phyloP scores from a whole-genome alignment of 2,797 vertebrate species.

The Gephyroberyx darwinii region DNA sequence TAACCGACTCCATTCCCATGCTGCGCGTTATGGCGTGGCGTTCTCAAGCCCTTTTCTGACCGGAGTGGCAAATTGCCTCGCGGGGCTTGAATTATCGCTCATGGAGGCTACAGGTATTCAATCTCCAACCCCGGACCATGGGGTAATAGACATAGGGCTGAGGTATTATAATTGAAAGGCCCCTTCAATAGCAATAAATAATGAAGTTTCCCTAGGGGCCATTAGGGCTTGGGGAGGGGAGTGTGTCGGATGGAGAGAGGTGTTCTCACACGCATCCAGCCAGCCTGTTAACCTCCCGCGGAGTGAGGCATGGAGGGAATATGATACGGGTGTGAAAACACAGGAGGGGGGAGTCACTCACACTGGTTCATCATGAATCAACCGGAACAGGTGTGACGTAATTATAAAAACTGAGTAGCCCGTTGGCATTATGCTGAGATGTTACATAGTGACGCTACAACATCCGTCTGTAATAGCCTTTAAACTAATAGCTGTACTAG shows the following conservation, averaged over 20 bases:
- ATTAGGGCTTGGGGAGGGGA: constrained; percentile 55
- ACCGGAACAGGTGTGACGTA: constrained; percentile 44
- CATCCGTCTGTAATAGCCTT: neutral
- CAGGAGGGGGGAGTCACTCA: constrained; percentile 41
- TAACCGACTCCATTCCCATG: constrained; percentile 36
- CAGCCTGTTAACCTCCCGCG: constrained; percentile 62
- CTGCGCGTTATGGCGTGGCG: constrained; percentile 24
- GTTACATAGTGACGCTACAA: constrained; percentile 19
- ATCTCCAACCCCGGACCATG: constrained; percentile 51
- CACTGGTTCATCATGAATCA: constrained; percentile 58
- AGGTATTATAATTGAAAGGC: constrained; percentile 76
- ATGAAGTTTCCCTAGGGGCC: constrained; percentile 72
- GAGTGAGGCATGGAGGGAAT: constrained; percentile 54
- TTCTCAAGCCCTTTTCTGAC: constrained; percentile 14
- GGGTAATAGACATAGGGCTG: constrained; percentile 51
- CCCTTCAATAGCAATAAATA: constrained; percentile 78
- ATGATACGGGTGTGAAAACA: constrained; percentile 59
- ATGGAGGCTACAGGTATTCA: constrained; percentile 65
- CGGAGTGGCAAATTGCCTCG: constrained; percentile 56
- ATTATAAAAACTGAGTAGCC: neutral
- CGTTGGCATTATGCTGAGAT: constrained; percentile 10
- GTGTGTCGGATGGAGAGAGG: constrained; percentile 38
- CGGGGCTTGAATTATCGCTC: constrained; percentile 59
- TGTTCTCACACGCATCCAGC: constrained; percentile 56
- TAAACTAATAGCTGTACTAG: too few relatives aligned